These are phyloP conservation scores for Sanderia malayensis DNA, from an alignment of 30 jellyfish, hydroid and myxozoan genomes.

Conservation along the genomic window DNA sequence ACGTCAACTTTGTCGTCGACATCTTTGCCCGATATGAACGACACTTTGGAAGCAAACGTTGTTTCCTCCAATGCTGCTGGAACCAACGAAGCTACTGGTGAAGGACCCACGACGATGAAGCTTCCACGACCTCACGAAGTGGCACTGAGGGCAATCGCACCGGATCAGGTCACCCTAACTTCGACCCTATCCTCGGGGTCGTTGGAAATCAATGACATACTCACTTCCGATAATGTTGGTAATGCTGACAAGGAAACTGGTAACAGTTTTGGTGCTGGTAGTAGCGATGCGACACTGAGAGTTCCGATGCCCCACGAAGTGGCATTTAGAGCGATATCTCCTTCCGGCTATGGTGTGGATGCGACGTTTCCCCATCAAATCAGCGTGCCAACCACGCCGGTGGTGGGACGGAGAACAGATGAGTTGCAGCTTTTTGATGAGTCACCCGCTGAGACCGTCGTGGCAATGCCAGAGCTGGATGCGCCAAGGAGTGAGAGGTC, in stretches of 20 bases:
- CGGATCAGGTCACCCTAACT: constrained; percentile 16
- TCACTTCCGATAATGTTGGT: background rate
- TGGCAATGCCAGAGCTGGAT: background rate
- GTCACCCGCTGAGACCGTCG: constrained; percentile 10
- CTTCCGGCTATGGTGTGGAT: background rate
- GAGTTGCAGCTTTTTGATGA: constrained; percentile 2
- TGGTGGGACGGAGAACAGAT: constrained; percentile 30
- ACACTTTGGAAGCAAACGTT: too few species aligned
- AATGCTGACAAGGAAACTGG: background rate
- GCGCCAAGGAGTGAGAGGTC: too few species aligned
- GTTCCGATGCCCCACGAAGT: background rate
- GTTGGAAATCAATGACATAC: too few species aligned
- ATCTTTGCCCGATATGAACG: background rate
- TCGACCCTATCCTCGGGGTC: constrained; percentile 27
- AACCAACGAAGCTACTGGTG: background rate
- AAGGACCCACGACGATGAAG: background rate
- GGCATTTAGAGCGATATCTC: background rate
- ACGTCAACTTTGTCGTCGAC: constrained; percentile 35
- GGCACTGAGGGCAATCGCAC: constrained; percentile 13
- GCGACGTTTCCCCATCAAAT: constrained; percentile 47
- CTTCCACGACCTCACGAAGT: constrained; percentile 21
- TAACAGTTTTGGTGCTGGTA: too few species aligned
- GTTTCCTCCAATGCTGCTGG: background rate
- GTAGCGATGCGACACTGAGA: background rate
- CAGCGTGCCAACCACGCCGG: constrained; percentile 66